phyloP scores from a whole-genome alignment of 2,888 invertebrate genomes.

The Buathra laborator region DNA sequence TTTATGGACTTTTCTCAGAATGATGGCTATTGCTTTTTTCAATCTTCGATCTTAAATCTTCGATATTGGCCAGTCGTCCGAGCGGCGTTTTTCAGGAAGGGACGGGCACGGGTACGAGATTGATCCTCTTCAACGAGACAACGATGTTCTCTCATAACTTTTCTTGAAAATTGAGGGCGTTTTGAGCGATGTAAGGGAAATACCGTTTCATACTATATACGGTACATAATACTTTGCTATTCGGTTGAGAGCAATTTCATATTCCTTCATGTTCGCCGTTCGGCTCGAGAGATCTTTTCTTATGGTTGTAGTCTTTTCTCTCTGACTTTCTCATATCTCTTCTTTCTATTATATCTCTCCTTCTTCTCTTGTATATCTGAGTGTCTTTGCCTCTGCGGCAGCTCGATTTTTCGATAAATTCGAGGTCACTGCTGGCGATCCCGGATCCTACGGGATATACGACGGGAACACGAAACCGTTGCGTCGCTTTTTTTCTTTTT shows the following conservation, averaged over 20 bases:
- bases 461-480: constrained; percentile 20
- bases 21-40: neutral
- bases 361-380: constrained; percentile 22
- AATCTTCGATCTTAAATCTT: constrained; percentile 6
- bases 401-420: constrained; percentile 43
- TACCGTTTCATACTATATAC: constrained; percentile 1
- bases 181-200: constrained; percentile 29
- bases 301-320: neutral
- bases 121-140: constrained; percentile 11
- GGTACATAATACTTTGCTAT: constrained; percentile 41
- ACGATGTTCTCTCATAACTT: constrained; percentile 37
- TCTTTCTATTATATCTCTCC: neutral
- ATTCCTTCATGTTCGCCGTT: constrained; percentile 62
- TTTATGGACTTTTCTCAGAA: neutral
- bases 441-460: constrained; percentile 36
- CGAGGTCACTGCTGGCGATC: constrained; percentile 53
- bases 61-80: constrained; percentile 8
- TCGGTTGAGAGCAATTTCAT: constrained; percentile 56
- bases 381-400: neutral
- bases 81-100: neutral
- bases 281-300: constrained; percentile 31
- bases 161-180: constrained; percentile 39
- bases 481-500: constrained; percentile 37
- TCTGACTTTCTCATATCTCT: constrained; percentile 29
- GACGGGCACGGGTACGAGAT: neutral